Evolutionary conservation across 2,113 vertebrate species (phyloP).

Genomic region (Myiozetetes cayanensis): DNA sequence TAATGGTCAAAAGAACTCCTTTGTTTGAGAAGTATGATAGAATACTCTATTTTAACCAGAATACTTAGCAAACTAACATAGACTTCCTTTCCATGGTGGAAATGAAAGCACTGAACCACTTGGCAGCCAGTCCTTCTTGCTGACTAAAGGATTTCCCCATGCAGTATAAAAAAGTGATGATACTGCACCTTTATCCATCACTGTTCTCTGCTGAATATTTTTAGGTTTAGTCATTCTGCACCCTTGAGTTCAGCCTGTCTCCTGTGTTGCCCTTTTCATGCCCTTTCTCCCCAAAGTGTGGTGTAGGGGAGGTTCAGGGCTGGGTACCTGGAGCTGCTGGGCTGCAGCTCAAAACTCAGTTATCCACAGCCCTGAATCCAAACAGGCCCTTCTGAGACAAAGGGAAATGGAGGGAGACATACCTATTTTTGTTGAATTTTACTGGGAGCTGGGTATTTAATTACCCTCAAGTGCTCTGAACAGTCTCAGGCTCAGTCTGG

Average conservation of each 20-base stretch:
- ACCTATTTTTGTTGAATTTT: background rate
- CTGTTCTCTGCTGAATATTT: background rate
- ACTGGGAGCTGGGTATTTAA: background rate
- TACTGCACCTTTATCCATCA: background rate
- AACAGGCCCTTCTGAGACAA: background rate
- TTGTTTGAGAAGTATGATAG: background rate
- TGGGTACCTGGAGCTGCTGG: background rate
- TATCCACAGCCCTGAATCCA: background rate
- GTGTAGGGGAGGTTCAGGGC: background rate
- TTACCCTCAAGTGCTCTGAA: background rate
- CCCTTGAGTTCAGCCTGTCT: background rate
- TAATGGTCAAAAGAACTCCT: background rate
- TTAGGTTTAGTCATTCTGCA: fast-evolving
- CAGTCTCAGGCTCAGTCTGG: background rate
- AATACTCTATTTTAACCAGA: background rate
- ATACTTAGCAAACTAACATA: background rate
- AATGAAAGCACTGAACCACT: background rate
- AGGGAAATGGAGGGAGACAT: background rate
- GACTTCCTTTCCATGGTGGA: background rate
- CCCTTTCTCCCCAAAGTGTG: fast-evolving
- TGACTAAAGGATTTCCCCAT: background rate
- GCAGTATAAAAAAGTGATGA: background rate
- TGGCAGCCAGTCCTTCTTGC: background rate
- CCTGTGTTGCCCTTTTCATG: background rate
- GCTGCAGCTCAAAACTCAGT: background rate